phyloP scores from a whole-genome alignment of 2,888 invertebrate species.

The Drosophila emarginata region DNA sequence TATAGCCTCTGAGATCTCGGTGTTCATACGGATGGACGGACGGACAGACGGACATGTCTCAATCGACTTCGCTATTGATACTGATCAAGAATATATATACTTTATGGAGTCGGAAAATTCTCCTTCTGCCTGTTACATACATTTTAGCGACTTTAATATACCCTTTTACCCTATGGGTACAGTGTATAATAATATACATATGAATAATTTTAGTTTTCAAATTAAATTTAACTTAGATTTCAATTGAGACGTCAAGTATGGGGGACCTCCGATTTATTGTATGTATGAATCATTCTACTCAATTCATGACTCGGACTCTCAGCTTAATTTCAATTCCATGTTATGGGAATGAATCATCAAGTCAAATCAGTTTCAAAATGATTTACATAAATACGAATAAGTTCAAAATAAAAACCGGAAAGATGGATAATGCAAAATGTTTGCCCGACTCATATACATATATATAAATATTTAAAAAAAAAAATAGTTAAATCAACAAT shows the following conservation, averaged over 20 bases:
- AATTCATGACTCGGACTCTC: conserved; percentile 15
- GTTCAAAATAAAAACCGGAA: neutral
- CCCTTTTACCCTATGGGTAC: no score
- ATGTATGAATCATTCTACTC: conserved; percentile 21
- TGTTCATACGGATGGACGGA: no score
- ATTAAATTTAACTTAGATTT: conserved; percentile 28
- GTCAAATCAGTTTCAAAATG: conserved; percentile 3
- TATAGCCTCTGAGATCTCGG: no score
- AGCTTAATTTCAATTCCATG: conserved; percentile 58
- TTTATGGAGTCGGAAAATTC: no score
- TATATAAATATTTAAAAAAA: conserved; percentile 30
- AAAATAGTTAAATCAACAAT: conserved; percentile 41
- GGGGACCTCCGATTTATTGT: conserved; percentile 1
- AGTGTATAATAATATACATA: no score
- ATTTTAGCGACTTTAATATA: no score
- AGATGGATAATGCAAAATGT: conserved; percentile 26
- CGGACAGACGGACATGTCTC: no score
- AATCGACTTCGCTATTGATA: no score
- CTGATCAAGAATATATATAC: no score
- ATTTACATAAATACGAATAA: conserved; percentile 35
- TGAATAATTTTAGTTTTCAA: neutral
- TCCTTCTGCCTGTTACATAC: no score
- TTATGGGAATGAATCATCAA: conserved; percentile 58
- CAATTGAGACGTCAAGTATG: conserved; percentile 18
- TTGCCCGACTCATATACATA: conserved; percentile 2